Evolutionary conservation across 2,797 vertebrate genomes (phyloP).

Genomic region (Coendou prehensilis): DNA sequence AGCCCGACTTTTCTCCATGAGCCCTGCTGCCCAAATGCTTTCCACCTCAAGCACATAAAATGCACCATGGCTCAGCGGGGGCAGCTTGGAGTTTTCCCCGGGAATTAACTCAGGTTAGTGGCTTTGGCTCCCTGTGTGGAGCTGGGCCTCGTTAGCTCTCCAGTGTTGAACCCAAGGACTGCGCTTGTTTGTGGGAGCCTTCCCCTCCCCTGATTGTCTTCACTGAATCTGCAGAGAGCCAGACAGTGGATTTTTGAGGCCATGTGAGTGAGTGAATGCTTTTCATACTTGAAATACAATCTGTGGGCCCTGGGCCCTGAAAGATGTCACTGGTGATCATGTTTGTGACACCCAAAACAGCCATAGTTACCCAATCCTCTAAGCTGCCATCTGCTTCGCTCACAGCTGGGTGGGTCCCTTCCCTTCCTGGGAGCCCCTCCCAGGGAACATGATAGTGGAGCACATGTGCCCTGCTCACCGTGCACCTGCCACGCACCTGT

Average conservation of each 20-base stretch:
- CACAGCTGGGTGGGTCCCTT: background rate
- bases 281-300: background rate
- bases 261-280: background rate
- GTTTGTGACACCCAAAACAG: rapidly evolving
- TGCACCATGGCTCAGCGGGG: rapidly evolving
- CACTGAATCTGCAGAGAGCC: background rate
- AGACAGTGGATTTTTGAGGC: background rate
- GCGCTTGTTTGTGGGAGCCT: background rate
- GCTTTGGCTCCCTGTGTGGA: background rate
- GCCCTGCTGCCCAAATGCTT: background rate
- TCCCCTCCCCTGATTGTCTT: background rate
- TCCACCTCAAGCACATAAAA: background rate
- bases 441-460: rapidly evolving
- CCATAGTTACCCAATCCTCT: background rate
- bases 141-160: background rate
- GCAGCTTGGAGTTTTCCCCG: background rate
- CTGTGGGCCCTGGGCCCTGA: background rate
- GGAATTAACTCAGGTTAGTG: background rate
- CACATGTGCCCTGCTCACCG: background rate
- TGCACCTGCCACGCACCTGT: too few species aligned
- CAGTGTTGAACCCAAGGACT: background rate
- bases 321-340: background rate
- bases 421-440: background rate
- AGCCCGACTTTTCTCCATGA: rapidly evolving
- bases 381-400: too few species aligned